Percentiles rank a stretch among this genome's conserved stretches.
These are phyloP conservation scores for Tapirus indicus DNA, from an alignment of 2,797 vertebrate genomes.

Conservation along the genomic window DNA sequence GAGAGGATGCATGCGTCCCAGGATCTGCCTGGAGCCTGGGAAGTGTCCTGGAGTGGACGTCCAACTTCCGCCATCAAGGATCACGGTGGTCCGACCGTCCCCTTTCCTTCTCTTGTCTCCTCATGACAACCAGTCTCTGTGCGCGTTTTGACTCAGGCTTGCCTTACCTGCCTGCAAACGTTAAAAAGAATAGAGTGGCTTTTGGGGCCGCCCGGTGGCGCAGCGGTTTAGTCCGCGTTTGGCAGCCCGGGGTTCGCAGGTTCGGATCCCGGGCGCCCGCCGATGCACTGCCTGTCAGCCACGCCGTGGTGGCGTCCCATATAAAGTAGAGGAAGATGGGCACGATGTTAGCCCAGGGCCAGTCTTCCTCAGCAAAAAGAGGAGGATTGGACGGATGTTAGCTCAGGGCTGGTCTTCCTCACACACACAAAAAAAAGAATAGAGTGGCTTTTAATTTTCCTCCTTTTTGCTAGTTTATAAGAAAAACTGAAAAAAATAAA, in stretches of 20 bases:
- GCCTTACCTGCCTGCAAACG: neutral
- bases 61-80: rapidly evolving
- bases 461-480: neutral
- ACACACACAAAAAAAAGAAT: too few species aligned
- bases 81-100: rapidly evolving
- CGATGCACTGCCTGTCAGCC: too few species aligned
- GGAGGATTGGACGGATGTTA: too few species aligned
- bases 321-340: too few species aligned
- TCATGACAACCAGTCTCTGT: rapidly evolving
- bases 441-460: neutral
- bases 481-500: neutral
- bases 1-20: neutral
- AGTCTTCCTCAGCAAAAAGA: too few species aligned
- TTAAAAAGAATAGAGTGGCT: neutral
- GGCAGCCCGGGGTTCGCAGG: too few species aligned
- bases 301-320: too few species aligned
- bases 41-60: neutral
- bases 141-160: rapidly evolving
- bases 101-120: neutral
- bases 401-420: too few species aligned
- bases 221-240: too few species aligned
- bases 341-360: too few species aligned
- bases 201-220: too few species aligned
- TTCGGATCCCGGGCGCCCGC: too few species aligned
- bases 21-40: neutral